These are phyloP conservation scores for Phengaris arion DNA, from an alignment of 2,888 invertebrate species.

Conservation along the genomic window DNA sequence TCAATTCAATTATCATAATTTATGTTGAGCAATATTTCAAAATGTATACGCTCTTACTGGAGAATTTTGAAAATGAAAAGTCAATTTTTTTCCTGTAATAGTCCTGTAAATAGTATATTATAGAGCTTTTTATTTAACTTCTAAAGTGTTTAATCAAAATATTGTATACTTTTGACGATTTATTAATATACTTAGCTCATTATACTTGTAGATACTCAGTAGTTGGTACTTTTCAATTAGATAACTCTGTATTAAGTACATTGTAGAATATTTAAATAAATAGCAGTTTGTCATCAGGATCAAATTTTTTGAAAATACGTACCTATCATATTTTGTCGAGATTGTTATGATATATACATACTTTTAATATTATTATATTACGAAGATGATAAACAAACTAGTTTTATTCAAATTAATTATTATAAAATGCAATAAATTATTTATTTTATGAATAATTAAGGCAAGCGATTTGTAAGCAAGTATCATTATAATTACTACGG, in stretches of 20 bases:
- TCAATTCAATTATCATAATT: neutral
- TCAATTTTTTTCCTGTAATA: neutral
- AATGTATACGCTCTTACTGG: neutral
- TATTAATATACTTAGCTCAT: neutral
- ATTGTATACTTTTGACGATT: slow-evolving; percentile 19
- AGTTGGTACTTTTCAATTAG: neutral
- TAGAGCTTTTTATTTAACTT: slow-evolving; percentile 11
- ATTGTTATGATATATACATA: neutral
- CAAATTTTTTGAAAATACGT: neutral
- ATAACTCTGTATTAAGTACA: neutral
- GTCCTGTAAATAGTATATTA: neutral
- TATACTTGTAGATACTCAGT: neutral
- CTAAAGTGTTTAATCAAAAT: slow-evolving; percentile 24
- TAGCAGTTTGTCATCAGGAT: neutral
- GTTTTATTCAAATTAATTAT: neutral
- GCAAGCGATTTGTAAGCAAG: no score
- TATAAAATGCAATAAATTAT: no score
- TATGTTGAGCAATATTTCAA: neutral
- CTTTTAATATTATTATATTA: slow-evolving; percentile 3
- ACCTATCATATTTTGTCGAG: neutral
- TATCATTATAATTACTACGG: no score
- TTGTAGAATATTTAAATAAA: neutral
- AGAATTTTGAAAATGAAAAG: neutral
- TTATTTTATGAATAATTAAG: no score
- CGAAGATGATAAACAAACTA: neutral